These are phyloP conservation scores for Ophion obscuratus DNA, from an alignment of 2,888 invertebrate species.

Conservation along the genomic window DNA sequence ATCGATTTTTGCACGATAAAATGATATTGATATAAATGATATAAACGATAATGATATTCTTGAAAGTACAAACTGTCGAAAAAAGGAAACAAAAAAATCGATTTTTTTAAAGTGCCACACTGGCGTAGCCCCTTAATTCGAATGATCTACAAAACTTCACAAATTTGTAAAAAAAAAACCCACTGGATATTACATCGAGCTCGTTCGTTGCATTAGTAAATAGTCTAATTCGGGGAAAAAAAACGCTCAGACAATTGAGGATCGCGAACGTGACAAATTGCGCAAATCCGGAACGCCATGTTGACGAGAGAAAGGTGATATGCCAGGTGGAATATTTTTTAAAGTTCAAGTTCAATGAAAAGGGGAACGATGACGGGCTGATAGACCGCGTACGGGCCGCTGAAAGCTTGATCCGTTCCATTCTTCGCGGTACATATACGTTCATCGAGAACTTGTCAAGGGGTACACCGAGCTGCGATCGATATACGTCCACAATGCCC, in stretches of 20 bases:
- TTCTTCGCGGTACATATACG: not conserved
- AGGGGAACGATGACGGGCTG: not conserved
- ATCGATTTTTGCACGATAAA: no score
- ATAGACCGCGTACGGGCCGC: constrained; percentile 1
- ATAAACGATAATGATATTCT: no score
- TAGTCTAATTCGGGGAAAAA: not conserved
- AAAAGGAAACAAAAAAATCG: no score
- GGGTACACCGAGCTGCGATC: not conserved
- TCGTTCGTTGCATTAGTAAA: not conserved
- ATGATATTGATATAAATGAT: no score
- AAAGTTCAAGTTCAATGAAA: constrained; percentile 26
- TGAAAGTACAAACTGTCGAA: no score
- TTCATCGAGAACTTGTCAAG: constrained; percentile 9
- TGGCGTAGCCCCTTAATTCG: no score
- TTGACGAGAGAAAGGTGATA: not conserved
- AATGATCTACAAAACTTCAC: no score
- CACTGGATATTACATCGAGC: not conserved
- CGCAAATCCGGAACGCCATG: not conserved
- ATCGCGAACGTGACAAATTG: not conserved
- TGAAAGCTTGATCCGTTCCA: constrained; percentile 11
- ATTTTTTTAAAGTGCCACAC: no score
- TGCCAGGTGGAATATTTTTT: not conserved
- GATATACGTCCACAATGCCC: constrained; percentile 11
- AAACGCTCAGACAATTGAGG: not conserved
- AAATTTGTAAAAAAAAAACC: no score